Evolutionary conservation across 2,888 invertebrate genomes (phyloP).

Genomic region (Cyrtodaria siliqua): DNA sequence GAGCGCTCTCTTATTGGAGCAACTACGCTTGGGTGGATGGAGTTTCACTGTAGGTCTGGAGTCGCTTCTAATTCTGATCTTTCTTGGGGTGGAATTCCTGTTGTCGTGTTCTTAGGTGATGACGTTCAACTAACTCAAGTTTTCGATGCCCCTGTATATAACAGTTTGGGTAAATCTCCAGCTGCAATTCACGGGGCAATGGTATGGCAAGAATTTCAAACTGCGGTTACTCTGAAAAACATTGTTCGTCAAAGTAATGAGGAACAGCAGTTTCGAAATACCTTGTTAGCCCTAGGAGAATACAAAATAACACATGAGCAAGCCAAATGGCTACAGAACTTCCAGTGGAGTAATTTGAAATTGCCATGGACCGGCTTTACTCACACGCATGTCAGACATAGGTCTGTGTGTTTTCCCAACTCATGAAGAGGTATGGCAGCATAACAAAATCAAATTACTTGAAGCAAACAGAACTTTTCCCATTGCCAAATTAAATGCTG

Average conservation of each 20-base stretch:
- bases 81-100: slow-evolving; percentile 8
- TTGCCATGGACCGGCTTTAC: too few species aligned
- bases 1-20: slow-evolving; percentile 44
- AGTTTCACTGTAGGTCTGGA: slow-evolving; percentile 30
- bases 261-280: slow-evolving; percentile 26
- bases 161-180: slow-evolving; percentile 1
- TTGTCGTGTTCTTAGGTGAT: slow-evolving; percentile 49
- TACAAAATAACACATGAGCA: too few species aligned
- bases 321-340: too few species aligned
- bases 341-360: too few species aligned
- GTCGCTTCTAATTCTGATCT: neutral
- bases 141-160: slow-evolving; percentile 54
- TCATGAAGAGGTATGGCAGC: too few species aligned
- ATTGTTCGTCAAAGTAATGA: slow-evolving; percentile 41
- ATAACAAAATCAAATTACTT: too few species aligned
- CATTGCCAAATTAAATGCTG: too few species aligned
- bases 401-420: too few species aligned
- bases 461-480: too few species aligned
- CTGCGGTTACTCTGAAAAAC: slow-evolving; percentile 31
- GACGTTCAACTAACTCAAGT: slow-evolving; percentile 67
- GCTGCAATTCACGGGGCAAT: slow-evolving; percentile 51
- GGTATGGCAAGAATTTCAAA: slow-evolving; percentile 47
- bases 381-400: too few species aligned
- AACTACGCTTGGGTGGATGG: slow-evolving; percentile 53
- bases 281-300: too few species aligned